phyloP scores from a whole-genome alignment of 2,888 invertebrate genomes.

The Hirtodrosophila histrioides region DNA sequence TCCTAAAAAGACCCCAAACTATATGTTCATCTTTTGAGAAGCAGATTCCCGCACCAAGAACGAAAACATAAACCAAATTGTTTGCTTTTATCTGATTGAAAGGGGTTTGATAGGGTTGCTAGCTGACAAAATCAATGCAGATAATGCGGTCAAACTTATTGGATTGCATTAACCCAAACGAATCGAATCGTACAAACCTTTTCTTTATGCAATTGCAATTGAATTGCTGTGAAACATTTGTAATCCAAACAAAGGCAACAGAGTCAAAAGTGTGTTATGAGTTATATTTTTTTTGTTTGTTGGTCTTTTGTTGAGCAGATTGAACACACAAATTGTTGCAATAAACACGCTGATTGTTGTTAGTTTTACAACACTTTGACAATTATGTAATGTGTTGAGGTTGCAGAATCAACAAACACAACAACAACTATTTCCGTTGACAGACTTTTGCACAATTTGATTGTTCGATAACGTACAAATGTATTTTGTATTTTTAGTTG shows the following conservation, averaged over 20 bases:
- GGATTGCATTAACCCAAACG: slow-evolving; percentile 1
- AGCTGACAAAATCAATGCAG: slow-evolving; percentile 33
- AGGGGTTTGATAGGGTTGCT: neutral
- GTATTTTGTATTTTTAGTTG: slow-evolving; percentile 34
- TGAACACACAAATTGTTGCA: slow-evolving; percentile 74
- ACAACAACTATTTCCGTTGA: slow-evolving; percentile 58
- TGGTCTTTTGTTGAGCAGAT: slow-evolving; percentile 60
- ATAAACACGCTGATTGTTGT: slow-evolving; percentile 72
- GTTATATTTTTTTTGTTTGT: neutral
- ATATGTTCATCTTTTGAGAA: too few species aligned
- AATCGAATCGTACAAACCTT: slow-evolving; percentile 48
- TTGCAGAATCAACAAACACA: slow-evolving; percentile 68
- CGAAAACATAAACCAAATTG: too few species aligned
- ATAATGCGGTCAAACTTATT: slow-evolving; percentile 51
- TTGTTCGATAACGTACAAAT: slow-evolving; percentile 45
- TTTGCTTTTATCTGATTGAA: too few species aligned
- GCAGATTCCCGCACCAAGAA: too few species aligned
- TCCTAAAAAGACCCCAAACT: too few species aligned
- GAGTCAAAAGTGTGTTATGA: slow-evolving; percentile 29
- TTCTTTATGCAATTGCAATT: slow-evolving; percentile 53
- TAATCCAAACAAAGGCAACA: slow-evolving; percentile 67
- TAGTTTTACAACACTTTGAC: slow-evolving; percentile 66
- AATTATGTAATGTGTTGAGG: slow-evolving; percentile 70
- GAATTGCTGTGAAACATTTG: slow-evolving; percentile 56
- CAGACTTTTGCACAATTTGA: slow-evolving; percentile 67